Evolutionary conservation across 2,113 vertebrate species (phyloP), one percentile per base, ranked within the genome.

Genomic region (Etia nguti): DNA sequence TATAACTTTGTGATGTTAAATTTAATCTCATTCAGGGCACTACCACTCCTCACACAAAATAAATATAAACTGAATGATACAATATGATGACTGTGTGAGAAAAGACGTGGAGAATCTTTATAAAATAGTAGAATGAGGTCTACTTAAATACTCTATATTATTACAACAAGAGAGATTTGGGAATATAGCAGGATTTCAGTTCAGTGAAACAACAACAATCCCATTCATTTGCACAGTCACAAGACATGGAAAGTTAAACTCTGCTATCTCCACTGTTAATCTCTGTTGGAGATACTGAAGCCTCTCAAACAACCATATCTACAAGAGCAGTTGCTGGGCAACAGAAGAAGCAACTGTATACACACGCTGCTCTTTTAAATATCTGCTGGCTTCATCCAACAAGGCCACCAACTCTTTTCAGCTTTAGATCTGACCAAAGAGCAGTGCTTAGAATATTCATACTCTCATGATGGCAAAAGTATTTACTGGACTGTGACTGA

Each of bases 321-420:
- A 59, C 56, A 12, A 82, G 80, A 68, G 86, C 89, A 91, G 94
- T 93, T 92, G 90, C 92, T 18, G 80, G 88, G 92, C 89, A 93
- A 93, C 92, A 88, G 85, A 82, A 48, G 59, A 91, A 86, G 84
- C 77, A 80, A 68, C 81, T 55, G 31, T 77, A 79, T 41, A 80
- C 83, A 82, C 38, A 89, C 15, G 52, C 79, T 87, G 62, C 59
- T 86, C 81, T 89, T 83, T 90, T 83, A 88, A 68, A 87, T 93
- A 87, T 80, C 65, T 91, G 80, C 77, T 38, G 86, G 62, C 36
- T 73, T 81, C 22, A 26, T 92, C 86, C 92, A 93, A 80, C 48
- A 81, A 77, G 86, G 68, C 80, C 75, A 90, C 20, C 60, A 79
- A 89, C 90, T 93, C 34, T 57, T 70, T 85, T 86, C 86, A 90